A percentile compares a stretch with the other conserved stretches of the same genome.
phyloP scores from a whole-genome alignment of 2,113 vertebrate genomes.

The Bucco capensis region DNA sequence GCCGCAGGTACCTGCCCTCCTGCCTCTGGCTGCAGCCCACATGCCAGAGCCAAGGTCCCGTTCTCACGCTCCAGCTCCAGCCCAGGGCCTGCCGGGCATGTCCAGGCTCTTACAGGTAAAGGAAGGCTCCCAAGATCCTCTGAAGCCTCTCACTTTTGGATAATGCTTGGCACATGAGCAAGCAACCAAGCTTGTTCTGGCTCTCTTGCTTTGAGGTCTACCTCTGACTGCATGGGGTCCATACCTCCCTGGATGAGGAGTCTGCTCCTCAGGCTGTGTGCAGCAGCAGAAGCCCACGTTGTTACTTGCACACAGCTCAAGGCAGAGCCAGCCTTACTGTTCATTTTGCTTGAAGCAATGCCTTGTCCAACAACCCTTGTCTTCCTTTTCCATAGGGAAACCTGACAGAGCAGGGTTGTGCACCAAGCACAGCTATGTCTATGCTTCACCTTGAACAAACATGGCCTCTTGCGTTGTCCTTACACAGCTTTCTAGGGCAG shows the following conservation, averaged over 20 bases:
- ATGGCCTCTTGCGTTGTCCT: not conserved
- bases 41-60: not conserved
- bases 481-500: not conserved
- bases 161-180: not conserved
- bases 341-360: not conserved
- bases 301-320: not conserved
- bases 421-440: not conserved
- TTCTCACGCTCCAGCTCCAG: not conserved
- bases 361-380: not conserved
- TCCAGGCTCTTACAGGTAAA: not conserved
- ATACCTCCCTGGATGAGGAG: not conserved
- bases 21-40: not conserved
- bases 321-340: not conserved
- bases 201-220: not conserved
- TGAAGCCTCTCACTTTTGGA: not conserved
- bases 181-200: not conserved
- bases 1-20: accelerated
- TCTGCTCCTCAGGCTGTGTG: not conserved
- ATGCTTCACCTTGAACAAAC: not conserved
- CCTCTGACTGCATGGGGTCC: not conserved
- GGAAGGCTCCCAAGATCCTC: not conserved
- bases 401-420: not conserved
- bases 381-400: not conserved
- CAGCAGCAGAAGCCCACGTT: not conserved
- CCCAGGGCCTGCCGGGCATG: not conserved